These are phyloP conservation scores for Pantala flavescens DNA, from an alignment of 1,140 invertebrate genomes.

Conservation along the genomic window DNA sequence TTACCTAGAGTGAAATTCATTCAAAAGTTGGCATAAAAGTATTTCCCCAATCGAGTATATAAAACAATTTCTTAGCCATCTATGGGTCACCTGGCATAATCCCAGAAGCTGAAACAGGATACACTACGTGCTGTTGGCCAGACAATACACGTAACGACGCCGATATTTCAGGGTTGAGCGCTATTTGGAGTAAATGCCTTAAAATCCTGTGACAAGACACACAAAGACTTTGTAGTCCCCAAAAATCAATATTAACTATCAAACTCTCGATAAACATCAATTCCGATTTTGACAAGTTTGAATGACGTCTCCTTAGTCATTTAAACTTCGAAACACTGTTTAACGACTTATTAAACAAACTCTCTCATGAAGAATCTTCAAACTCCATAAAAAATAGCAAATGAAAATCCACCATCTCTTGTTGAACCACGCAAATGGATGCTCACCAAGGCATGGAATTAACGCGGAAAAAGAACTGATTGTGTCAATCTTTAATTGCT, in stretches of 20 bases:
- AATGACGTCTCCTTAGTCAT: background rate
- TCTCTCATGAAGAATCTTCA: background rate
- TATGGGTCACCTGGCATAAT: slow-evolving; percentile 1
- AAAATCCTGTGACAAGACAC: slow-evolving; percentile 7
- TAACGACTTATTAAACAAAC: background rate
- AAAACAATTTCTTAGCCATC: slow-evolving; percentile 5
- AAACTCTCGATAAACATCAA: background rate
- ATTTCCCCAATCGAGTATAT: background rate
- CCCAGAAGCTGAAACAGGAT: slow-evolving; percentile 8
- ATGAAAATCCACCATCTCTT: background rate
- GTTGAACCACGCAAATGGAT: background rate
- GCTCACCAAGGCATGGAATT: background rate
- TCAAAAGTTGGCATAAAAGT: background rate
- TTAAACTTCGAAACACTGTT: background rate
- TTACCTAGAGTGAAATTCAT: background rate
- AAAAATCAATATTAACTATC: background rate
- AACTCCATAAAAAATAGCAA: background rate
- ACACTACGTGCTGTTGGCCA: slow-evolving; percentile 7
- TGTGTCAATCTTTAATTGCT: background rate
- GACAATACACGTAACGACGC: slow-evolving; percentile 4
- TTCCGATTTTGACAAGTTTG: background rate
- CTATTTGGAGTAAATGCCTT: slow-evolving; percentile 9
- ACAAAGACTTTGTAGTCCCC: background rate
- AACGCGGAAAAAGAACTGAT: background rate
- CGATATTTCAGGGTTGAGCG: background rate